Conservation (phyloP, 2,888 invertebrate genomes). For the Eristalis intricaria region DNA sequence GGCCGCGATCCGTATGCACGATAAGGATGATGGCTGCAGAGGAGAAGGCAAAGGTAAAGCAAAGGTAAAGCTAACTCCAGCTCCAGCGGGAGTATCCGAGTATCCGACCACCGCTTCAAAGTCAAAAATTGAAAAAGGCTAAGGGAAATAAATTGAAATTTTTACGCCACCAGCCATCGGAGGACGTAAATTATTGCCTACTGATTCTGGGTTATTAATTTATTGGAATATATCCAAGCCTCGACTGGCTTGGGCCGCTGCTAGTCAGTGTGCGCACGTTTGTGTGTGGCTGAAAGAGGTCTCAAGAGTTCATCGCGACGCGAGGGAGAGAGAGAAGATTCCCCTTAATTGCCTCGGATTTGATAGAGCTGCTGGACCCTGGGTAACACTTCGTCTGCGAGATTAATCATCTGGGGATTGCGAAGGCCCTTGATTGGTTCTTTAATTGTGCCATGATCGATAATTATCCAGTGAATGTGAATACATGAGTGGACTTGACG, state of each 20-base stretch:
- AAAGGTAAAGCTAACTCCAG: not conserved
- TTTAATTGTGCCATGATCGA: slow-evolving; percentile 4
- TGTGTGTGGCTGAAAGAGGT: slow-evolving; percentile 20
- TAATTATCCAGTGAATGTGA: slow-evolving; percentile 1
- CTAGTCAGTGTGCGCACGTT: not conserved
- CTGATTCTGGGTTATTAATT: slow-evolving; percentile 67
- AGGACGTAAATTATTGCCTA: slow-evolving; percentile 71
- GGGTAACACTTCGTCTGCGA: not conserved
- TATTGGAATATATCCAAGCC: slow-evolving; percentile 60
- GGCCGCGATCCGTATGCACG: slow-evolving; percentile 58
- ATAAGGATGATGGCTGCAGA: slow-evolving; percentile 52
- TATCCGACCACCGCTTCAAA: slow-evolving; percentile 33
- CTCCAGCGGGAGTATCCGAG: slow-evolving; percentile 1
- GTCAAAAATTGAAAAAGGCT: slow-evolving; percentile 69
- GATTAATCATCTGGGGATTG: slow-evolving; percentile 3
- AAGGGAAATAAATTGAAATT: slow-evolving; percentile 70
- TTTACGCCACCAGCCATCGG: slow-evolving; percentile 68
- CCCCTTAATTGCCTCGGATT: slow-evolving; percentile 56
- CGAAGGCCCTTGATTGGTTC: not conserved
- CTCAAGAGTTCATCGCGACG: slow-evolving; percentile 28
- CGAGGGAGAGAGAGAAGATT: slow-evolving; percentile 17
- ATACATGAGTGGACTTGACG: not conserved
- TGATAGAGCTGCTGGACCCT: slow-evolving; percentile 23
- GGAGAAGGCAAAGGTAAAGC: not conserved
- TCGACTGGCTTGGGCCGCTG: slow-evolving; percentile 3